phyloP scores from a whole-genome alignment of 37 sponge, comb jelly and placozoan genomes.

The Dysidea cf. avara region DNA sequence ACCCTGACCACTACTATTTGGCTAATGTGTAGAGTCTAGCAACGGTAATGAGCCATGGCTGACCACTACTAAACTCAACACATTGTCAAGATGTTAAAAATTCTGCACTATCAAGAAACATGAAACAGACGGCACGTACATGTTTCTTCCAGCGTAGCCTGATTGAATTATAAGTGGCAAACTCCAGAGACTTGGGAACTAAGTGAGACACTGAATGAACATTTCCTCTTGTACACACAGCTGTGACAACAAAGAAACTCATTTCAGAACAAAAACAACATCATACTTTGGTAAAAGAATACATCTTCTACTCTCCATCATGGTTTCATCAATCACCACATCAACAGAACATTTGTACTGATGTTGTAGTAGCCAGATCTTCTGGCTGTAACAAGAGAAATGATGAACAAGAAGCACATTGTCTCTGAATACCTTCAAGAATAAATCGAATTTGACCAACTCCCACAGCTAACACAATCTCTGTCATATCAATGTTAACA shows the following conservation, averaged over 20 bases:
- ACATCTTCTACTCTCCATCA: constrained; percentile 53
- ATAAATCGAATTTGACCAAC: not conserved
- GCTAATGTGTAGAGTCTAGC: no score
- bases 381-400: constrained; percentile 29
- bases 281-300: constrained; percentile 69
- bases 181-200: constrained; percentile 25
- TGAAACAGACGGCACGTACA: constrained; percentile 13
- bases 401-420: no score
- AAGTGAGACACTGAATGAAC: constrained; percentile 55
- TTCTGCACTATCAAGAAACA: no score
- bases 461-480: constrained; percentile 31
- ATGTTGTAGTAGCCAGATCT: constrained; percentile 41
- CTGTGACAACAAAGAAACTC: constrained; percentile 34
- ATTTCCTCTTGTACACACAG: constrained; percentile 33
- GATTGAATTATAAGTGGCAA: constrained; percentile 52
- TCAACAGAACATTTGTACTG: constrained; percentile 17
- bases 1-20: no score
- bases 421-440: not conserved
- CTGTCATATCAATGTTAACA: constrained; percentile 25
- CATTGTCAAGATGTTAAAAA: no score
- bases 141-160: constrained; percentile 85
- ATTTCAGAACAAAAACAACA: no score
- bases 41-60: not conserved
- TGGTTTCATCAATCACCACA: constrained; percentile 28
- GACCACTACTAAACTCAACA: no score